Conservation (phyloP, 2,797 vertebrate genomes). For the Pteropus rufus region DNA sequence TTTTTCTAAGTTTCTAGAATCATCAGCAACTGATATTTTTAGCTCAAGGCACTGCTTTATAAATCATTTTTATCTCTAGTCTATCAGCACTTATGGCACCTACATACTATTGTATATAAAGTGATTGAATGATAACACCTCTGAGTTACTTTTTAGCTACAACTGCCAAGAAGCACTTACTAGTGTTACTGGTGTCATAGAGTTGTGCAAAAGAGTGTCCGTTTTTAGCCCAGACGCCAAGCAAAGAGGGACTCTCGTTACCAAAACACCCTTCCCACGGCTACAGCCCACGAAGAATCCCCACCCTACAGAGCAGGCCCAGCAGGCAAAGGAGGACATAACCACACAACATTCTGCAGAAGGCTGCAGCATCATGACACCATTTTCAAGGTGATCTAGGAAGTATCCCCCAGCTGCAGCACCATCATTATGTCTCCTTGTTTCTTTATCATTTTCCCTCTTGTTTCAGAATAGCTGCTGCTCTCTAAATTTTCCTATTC, state of each 20-base stretch:
- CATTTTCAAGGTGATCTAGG: not conserved
- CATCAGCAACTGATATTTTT: conserved; percentile 66
- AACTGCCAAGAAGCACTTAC: not conserved
- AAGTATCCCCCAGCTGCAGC: not conserved
- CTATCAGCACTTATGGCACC: not conserved
- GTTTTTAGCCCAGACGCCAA: not conserved
- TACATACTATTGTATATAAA: conserved; percentile 6
- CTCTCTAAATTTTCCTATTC: not conserved
- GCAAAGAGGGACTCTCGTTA: not conserved
- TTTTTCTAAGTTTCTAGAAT: conserved; percentile 50
- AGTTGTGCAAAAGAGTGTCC: not conserved
- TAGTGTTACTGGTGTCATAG: not conserved
- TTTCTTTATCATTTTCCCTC: not conserved
- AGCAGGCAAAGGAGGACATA: not conserved
- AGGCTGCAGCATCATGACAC: not conserved
- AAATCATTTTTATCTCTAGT: conserved; percentile 35
- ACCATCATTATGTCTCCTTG: not conserved
- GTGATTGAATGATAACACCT: not conserved
- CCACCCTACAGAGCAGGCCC: not conserved
- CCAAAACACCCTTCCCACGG: not conserved
- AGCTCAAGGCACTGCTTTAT: conserved; percentile 35
- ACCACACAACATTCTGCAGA: not conserved
- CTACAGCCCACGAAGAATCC: not conserved
- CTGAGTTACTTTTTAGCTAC: conserved; percentile 8
- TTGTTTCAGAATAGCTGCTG: not conserved